phyloP scores from a whole-genome alignment of 92 coral and sea anemone genomes.

The Siderastrea siderea region DNA sequence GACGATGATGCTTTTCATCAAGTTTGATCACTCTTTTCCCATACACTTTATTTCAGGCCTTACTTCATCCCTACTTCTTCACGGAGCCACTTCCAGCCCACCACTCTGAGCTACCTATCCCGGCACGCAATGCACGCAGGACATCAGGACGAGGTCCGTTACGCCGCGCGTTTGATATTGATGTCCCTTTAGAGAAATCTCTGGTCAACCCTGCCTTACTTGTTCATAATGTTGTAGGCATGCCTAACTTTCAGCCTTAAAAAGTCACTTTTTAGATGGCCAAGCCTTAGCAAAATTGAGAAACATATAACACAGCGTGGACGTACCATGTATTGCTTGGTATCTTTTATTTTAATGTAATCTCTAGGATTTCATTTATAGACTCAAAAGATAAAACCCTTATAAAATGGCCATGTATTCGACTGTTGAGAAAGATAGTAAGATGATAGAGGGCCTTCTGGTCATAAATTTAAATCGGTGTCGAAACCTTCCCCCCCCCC shows the following conservation, averaged over 20 bases:
- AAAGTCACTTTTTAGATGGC: no score
- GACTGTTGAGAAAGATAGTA: no score
- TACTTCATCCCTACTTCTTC: conserved; percentile 98
- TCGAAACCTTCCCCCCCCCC: no score
- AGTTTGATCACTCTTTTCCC: not conserved
- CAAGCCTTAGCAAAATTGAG: no score
- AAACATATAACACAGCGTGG: no score
- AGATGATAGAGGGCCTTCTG: no score
- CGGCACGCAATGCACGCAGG: conserved; percentile 90
- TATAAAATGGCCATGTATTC: no score
- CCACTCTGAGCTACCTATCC: conserved; percentile 98
- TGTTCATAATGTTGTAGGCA: conserved; percentile 46
- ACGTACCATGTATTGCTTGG: no score
- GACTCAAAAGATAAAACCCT: no score
- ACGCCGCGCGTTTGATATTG: conserved; percentile 85
- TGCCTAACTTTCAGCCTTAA: conserved; percentile 45
- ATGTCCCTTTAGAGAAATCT: conserved; percentile 90
- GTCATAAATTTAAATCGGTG: no score
- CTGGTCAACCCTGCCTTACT: conserved; percentile 89
- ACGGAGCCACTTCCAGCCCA: conserved; percentile 99
- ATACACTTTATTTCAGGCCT: conserved; percentile 69
- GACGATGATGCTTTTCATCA: not conserved
- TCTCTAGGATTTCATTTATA: no score
- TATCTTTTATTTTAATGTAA: no score
- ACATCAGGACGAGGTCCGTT: conserved; percentile 85